Evolutionary conservation across 2,113 vertebrate genomes (phyloP).

Genomic region (Corynorhinus townsendii): DNA sequence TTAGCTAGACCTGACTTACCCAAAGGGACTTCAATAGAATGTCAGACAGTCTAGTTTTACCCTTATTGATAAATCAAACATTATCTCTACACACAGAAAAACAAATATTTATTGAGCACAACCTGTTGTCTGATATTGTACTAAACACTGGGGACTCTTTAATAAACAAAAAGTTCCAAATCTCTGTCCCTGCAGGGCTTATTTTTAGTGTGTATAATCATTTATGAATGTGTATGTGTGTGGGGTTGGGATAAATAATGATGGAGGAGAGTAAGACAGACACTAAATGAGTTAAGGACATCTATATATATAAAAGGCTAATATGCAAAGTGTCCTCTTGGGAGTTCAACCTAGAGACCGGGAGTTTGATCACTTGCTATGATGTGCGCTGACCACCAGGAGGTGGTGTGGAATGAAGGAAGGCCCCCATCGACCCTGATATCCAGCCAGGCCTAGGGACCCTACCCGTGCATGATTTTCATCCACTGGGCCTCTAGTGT

Average conservation of each 20-base stretch:
- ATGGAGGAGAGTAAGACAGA: neutral
- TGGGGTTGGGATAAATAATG: accelerated
- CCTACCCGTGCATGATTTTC: too few relatives aligned
- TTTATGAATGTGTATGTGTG: neutral
- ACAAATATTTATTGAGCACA: neutral
- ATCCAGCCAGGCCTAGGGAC: too few relatives aligned
- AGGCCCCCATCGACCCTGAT: too few relatives aligned
- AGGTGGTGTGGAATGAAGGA: too few relatives aligned
- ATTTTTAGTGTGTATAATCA: neutral
- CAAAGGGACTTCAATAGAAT: neutral
- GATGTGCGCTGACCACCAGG: too few relatives aligned
- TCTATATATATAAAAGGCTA: neutral
- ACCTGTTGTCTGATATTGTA: neutral
- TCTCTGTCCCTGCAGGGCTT: neutral
- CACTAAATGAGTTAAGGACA: neutral
- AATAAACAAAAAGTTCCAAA: neutral
- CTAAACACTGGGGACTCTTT: neutral
- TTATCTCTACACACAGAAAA: neutral
- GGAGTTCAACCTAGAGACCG: too few relatives aligned
- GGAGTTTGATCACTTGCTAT: too few relatives aligned
- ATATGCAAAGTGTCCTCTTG: too few relatives aligned
- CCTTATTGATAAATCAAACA: neutral
- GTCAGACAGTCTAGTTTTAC: neutral
- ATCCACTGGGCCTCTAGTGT: too few relatives aligned
- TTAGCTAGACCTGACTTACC: neutral